Percentiles rank a stretch among this genome's conserved stretches.
Evolutionary conservation across 2,888 invertebrate species (phyloP).

Genomic region (Volucella zonaria): DNA sequence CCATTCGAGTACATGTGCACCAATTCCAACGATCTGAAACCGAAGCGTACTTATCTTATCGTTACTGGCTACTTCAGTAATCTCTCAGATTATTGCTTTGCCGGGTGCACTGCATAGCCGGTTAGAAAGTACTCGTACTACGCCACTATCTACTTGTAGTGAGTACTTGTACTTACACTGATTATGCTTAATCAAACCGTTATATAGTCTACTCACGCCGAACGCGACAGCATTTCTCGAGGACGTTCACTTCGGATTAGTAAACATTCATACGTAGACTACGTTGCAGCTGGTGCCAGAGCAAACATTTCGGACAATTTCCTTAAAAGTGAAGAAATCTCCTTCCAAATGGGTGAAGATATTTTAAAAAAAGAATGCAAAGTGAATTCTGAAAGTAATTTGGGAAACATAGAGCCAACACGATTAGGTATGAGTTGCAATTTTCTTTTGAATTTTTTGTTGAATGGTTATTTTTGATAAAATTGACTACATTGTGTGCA

Average conservation of each 20-base stretch:
- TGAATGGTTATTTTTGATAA: too few species aligned
- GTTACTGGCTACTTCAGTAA: slow-evolving; percentile 6
- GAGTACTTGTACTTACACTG: background rate
- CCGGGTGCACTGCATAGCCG: background rate
- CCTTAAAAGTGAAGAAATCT: background rate
- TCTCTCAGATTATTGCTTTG: slow-evolving; percentile 23
- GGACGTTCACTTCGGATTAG: background rate
- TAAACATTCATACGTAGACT: background rate
- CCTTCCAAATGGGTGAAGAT: slow-evolving; percentile 56
- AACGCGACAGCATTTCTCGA: background rate
- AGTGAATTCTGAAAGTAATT: slow-evolving; percentile 40
- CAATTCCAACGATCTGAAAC: background rate
- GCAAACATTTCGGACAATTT: background rate
- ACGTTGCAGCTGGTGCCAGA: background rate
- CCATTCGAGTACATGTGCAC: slow-evolving; percentile 35
- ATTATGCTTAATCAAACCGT: slow-evolving; percentile 21
- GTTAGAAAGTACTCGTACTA: slow-evolving; percentile 3
- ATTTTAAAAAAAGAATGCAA: slow-evolving; percentile 46
- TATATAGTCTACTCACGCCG: slow-evolving; percentile 10
- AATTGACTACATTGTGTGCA: too few species aligned
- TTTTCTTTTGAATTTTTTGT: background rate
- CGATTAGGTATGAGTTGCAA: slow-evolving; percentile 1
- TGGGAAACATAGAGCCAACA: background rate
- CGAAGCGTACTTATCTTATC: slow-evolving; percentile 26
- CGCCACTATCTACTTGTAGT: background rate